Evolutionary conservation across 2,113 vertebrate species (phyloP).

Genomic region (Cephalopterus ornatus): DNA sequence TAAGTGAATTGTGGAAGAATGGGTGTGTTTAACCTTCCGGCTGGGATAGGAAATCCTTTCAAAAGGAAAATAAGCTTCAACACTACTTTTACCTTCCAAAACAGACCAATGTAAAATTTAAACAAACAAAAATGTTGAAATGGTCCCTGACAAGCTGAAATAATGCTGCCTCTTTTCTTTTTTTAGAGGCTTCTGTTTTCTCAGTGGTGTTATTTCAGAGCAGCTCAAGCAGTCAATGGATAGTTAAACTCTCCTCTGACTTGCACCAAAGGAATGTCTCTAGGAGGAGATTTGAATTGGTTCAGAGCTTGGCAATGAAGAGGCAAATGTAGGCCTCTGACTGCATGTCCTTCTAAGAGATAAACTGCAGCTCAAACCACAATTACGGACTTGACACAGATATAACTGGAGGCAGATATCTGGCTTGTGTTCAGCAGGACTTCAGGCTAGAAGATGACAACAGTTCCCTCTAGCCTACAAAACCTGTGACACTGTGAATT

Average conservation of each 20-base stretch:
- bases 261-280: slow-evolving; percentile 19
- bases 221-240: background rate
- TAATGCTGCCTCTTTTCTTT: background rate
- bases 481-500: background rate
- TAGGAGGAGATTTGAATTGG: background rate
- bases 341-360: slow-evolving; percentile 1
- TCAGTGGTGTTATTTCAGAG: background rate
- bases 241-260: slow-evolving; percentile 28
- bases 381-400: background rate
- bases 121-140: background rate
- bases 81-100: background rate
- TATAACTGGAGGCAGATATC: background rate
- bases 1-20: slow-evolving; percentile 14
- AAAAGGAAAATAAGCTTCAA: slow-evolving; percentile 39
- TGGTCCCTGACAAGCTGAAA: background rate
- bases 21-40: slow-evolving; percentile 10
- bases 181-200: background rate
- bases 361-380: slow-evolving; percentile 19
- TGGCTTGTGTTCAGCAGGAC: slow-evolving; percentile 12
- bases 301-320: slow-evolving; percentile 17
- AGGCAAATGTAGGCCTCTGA: background rate
- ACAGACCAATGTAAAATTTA: background rate
- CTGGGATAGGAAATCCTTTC: slow-evolving; percentile 37
- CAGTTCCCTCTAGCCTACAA: background rate
- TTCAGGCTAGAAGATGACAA: background rate